Evolutionary conservation across 2,113 vertebrate species (phyloP).

Genomic region (Leptosomus discolor): DNA sequence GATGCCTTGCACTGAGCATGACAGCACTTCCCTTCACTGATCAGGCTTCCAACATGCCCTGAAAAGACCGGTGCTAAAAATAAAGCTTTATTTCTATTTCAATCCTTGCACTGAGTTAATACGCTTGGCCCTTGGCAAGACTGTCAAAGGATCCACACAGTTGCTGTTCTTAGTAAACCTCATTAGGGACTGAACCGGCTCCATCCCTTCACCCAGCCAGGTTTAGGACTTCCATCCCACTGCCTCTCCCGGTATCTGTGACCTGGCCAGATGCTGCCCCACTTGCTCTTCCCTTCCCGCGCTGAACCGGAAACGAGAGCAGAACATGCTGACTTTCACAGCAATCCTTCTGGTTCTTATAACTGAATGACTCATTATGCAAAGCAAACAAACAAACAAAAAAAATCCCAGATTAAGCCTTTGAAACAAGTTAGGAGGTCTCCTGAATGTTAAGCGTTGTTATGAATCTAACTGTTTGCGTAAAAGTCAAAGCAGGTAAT

Average conservation of each 20-base stretch:
- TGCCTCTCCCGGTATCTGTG: accelerated
- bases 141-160: not conserved
- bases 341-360: not conserved
- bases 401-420: not conserved
- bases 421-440: not conserved
- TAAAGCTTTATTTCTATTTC: constrained; percentile 46
- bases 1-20: not conserved
- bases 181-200: not conserved
- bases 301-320: not conserved
- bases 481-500: not conserved
- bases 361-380: not conserved
- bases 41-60: constrained; percentile 9
- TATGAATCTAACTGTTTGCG: not conserved
- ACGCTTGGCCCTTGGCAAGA: not conserved
- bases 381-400: not conserved
- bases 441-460: not conserved
- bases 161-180: constrained; percentile 18
- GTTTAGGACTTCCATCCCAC: not conserved
- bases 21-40: accelerated
- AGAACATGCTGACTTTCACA: not conserved
- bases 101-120: constrained; percentile 18
- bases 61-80: constrained; percentile 5
- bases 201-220: accelerated
- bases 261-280: accelerated
- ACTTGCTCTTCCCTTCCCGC: accelerated